Base-by-base conservation (phyloP, 2,797 vertebrate species). In the Urosaurus nigricauda region DNA sequence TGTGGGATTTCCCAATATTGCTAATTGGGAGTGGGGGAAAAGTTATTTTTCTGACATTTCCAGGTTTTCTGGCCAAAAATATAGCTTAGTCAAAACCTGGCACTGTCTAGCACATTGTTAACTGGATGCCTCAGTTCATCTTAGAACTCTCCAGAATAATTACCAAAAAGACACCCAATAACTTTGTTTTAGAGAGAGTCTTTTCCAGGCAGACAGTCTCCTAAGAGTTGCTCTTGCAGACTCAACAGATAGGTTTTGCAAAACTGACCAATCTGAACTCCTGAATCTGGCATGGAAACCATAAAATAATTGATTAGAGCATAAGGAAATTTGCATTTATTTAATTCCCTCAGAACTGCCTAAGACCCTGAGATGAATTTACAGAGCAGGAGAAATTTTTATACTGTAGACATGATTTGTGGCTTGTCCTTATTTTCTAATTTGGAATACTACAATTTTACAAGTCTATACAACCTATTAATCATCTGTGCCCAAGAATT, bases 1-100 rank as follows among this genome's bases (percentile, higher is more conserved):
- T 86, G 70, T 82, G 7, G 73, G 74, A 40, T 85, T 94, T 56
- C 88, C 87, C 81, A 84, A 4, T 79, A 87, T 84, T 68, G 58
- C 6, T 81, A 88, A 81, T 68, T 65, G 8, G 24, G 19, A 1
- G 17, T 51, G n/a, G 43, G 70, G 53, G 87, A 90, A 0, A 32
- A 86, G 74, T 26, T 89, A 9, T 40, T 92, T 43, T 87, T 43
- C 91, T 91, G 35, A 58, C 87, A 21, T 4, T 60, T 37, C 73
- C 21, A 51, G 24, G n/a, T 73, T 91, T 13, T 77, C 8, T 81
- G 7, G n/a, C 13, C 86, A 92, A 84, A 89, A 90, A 37, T 19
- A 60, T 80, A 71, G 9, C 3, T 73, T 70, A 71, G 78, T 78
- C 35, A 70, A 32, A 24, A 80, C 53, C 32, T 60, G 78, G 6